Evolutionary conservation across 2,113 vertebrate genomes (phyloP).

Genomic region (Plectropomus leopardus): DNA sequence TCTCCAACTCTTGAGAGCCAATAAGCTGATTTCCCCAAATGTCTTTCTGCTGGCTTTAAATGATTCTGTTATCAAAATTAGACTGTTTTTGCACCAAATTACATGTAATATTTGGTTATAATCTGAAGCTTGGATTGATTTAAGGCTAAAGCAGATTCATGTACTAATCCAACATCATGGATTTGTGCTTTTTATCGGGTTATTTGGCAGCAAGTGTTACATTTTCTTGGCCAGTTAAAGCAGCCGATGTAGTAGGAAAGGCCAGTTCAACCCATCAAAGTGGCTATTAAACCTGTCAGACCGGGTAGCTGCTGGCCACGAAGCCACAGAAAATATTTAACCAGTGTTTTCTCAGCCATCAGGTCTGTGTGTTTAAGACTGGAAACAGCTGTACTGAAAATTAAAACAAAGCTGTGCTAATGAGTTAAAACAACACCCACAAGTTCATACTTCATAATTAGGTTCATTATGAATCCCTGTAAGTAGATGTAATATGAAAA

Average conservation of each 20-base stretch:
- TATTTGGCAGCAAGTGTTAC: constrained; percentile 3
- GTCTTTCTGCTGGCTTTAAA: not conserved
- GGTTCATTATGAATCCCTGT: not conserved
- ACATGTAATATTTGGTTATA: not conserved
- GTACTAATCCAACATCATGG: not conserved
- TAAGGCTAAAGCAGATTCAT: not conserved
- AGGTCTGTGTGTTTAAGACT: not conserved
- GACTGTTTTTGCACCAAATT: not conserved
- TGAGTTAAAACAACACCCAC: constrained; percentile 8
- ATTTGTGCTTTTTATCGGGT: constrained; percentile 1
- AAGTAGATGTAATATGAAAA: not conserved
- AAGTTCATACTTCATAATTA: constrained; percentile 8
- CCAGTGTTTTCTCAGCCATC: not conserved
- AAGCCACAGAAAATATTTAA: constrained; percentile 2
- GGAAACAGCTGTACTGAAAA: constrained; percentile 29
- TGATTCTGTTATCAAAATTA: not conserved
- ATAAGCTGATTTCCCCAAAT: not conserved
- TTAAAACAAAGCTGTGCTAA: constrained; percentile 30
- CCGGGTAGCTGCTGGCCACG: constrained; percentile 14
- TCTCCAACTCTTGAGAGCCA: not conserved
- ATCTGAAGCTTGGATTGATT: not conserved
- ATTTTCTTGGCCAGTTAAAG: not conserved
- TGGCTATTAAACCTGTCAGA: constrained; percentile 22
- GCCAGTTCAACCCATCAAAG: not conserved
- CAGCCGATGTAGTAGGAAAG: not conserved